phyloP scores from a whole-genome alignment of 2,113 vertebrate genomes.

The Apteryx owenii region DNA sequence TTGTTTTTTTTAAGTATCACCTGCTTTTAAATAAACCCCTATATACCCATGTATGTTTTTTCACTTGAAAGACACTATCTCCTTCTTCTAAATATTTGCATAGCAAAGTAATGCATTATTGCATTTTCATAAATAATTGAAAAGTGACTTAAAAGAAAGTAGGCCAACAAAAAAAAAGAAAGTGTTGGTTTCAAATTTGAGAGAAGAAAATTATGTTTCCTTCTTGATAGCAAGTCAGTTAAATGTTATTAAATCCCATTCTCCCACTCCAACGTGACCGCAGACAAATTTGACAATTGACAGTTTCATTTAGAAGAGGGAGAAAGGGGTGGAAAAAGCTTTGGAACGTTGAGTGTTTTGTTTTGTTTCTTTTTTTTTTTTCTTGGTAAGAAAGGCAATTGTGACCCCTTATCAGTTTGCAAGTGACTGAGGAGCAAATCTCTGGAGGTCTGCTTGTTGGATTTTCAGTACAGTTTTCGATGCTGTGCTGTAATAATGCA shows the following conservation, averaged over 20 bases:
- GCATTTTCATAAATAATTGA: constrained; percentile 83
- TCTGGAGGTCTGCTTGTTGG: constrained; percentile 36
- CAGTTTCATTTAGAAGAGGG: constrained; percentile 31
- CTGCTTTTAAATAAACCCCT: constrained; percentile 51
- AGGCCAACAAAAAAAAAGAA: constrained; percentile 66
- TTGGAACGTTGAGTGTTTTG: background rate
- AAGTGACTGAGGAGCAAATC: constrained; percentile 14
- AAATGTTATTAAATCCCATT: constrained; percentile 68
- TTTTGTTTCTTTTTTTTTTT: background rate
- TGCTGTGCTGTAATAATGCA: constrained; percentile 69
- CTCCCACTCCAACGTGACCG: constrained; percentile 46
- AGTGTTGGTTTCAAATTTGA: constrained; percentile 65
- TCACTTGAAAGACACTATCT: constrained; percentile 61
- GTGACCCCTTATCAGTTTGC: constrained; percentile 21
- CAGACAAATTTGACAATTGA: constrained; percentile 49
- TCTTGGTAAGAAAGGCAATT: background rate
- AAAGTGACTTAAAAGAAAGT: constrained; percentile 79
- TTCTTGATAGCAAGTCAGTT: constrained; percentile 73
- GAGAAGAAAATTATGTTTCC: constrained; percentile 64
- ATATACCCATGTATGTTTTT: constrained; percentile 37
- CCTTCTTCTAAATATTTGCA: constrained; percentile 70
- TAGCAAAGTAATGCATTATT: constrained; percentile 78
- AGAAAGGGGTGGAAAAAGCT: background rate
- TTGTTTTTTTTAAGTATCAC: constrained; percentile 24
- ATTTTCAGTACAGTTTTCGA: constrained; percentile 33